Conservation (phyloP, 2,797 vertebrate species). For the Eurystomus glaucurus region DNA sequence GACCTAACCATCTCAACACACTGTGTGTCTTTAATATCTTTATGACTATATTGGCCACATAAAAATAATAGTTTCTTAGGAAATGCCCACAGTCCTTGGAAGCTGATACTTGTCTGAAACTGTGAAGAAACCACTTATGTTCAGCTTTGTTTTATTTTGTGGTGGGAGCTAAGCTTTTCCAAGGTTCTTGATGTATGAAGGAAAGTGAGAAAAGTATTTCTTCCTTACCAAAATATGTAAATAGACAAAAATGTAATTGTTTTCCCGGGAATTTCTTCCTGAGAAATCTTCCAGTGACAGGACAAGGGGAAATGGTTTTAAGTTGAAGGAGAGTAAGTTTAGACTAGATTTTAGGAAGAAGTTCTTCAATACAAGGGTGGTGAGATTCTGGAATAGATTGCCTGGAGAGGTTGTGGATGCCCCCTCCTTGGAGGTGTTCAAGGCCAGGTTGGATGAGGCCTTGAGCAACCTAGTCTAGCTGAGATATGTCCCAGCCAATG, state of each 20-base stretch:
- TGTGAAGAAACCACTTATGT: neutral
- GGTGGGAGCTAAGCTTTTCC: neutral
- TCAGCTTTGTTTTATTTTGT: neutral
- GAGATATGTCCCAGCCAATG: no score
- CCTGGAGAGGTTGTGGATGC: no score
- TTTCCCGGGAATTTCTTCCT: neutral
- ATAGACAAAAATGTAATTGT: neutral
- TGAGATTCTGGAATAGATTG: no score
- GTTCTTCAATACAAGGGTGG: no score
- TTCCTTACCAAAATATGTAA: neutral
- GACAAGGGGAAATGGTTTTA: no score
- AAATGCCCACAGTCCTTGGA: neutral
- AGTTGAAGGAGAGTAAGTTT: no score
- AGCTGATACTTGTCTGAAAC: neutral
- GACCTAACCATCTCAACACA: neutral
- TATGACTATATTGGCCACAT: neutral
- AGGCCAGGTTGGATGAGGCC: no score
- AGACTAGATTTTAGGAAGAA: no score
- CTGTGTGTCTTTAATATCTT: neutral
- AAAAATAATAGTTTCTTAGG: neutral
- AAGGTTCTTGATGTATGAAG: neutral
- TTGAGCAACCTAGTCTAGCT: no score
- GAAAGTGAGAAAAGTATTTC: neutral
- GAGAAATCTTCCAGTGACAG: neutral
- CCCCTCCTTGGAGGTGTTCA: no score